Evolutionary conservation across 2,797 vertebrate species (phyloP).

Genomic region (Eospalax fontanierii): DNA sequence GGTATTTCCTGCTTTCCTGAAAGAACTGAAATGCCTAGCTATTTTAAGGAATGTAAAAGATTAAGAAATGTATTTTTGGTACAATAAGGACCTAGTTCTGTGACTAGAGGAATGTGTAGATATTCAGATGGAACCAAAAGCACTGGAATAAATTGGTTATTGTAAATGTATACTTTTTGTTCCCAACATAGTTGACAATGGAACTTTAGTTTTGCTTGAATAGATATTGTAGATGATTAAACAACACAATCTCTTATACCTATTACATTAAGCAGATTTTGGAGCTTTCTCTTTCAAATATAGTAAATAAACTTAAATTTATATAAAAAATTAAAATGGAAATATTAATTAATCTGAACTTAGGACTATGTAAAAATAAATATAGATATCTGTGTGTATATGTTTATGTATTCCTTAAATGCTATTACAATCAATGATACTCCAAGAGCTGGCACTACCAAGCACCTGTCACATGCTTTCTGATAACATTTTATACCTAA

Average conservation of each 20-base stretch:
- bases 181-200: slow-evolving; percentile 85
- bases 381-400: background rate
- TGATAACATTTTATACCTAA: background rate
- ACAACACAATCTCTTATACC: too few relatives aligned
- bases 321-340: background rate
- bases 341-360: background rate
- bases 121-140: slow-evolving; percentile 79
- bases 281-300: too few relatives aligned
- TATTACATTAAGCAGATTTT: too few relatives aligned
- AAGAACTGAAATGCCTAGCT: slow-evolving; percentile 82
- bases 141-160: slow-evolving; percentile 85
- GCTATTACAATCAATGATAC: background rate
- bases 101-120: slow-evolving; percentile 86
- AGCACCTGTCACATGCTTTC: background rate
- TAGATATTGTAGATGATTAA: slow-evolving; percentile 91
- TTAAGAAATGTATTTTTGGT: slow-evolving; percentile 89
- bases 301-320: too few relatives aligned
- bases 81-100: slow-evolving; percentile 85
- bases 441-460: background rate
- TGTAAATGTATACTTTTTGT: slow-evolving; percentile 86
- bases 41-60: slow-evolving; percentile 83
- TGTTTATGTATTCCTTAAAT: background rate
- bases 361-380: background rate
- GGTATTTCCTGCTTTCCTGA: slow-evolving; percentile 80
- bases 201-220: slow-evolving; percentile 89